phyloP scores from a whole-genome alignment of 2,888 invertebrate genomes.

The Plutella xylostella region DNA sequence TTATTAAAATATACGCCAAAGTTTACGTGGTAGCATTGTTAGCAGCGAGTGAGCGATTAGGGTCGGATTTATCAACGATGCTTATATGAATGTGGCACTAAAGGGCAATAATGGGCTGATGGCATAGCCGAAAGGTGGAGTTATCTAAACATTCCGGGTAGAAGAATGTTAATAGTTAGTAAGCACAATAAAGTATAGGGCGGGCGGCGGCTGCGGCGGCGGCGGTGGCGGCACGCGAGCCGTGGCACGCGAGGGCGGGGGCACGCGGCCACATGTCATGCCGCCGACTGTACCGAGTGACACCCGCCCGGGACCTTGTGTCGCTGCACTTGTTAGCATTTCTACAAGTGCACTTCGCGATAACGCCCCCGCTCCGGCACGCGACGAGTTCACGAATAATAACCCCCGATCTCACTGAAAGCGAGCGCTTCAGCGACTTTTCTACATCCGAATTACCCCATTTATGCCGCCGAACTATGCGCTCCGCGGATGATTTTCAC shows the following conservation, averaged over 20 bases:
- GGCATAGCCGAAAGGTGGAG: conserved; percentile 22
- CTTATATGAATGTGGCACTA: conserved; percentile 1
- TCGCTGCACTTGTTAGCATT: conserved; percentile 14
- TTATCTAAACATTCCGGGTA: conserved; percentile 61
- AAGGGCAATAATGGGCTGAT: conserved; percentile 4
- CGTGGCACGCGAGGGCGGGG: conserved; percentile 11
- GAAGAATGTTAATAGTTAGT: conserved; percentile 64
- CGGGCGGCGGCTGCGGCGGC: conserved; percentile 20
- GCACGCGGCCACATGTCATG: conserved; percentile 10
- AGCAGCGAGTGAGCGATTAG: background rate
- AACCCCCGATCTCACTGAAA: conserved; percentile 5
- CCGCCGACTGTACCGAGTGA: background rate
- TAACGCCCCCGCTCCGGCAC: conserved; percentile 8
- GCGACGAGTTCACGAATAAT: conserved; percentile 10
- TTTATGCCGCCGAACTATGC: background rate
- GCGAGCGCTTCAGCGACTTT: background rate
- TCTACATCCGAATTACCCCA: background rate
- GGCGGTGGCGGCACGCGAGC: conserved; percentile 35
- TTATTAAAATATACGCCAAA: background rate
- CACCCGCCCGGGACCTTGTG: conserved; percentile 5
- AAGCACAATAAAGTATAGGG: conserved; percentile 44
- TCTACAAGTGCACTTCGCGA: conserved; percentile 13
- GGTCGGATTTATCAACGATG: conserved; percentile 2
- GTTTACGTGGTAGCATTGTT: too few species aligned
- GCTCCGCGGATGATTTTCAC: too few species aligned